Percentiles rank a stretch among this genome's conserved stretches.
These are phyloP conservation scores for Catharus fuscescens DNA, from an alignment of 2,113 vertebrate species.

Conservation along the genomic window DNA sequence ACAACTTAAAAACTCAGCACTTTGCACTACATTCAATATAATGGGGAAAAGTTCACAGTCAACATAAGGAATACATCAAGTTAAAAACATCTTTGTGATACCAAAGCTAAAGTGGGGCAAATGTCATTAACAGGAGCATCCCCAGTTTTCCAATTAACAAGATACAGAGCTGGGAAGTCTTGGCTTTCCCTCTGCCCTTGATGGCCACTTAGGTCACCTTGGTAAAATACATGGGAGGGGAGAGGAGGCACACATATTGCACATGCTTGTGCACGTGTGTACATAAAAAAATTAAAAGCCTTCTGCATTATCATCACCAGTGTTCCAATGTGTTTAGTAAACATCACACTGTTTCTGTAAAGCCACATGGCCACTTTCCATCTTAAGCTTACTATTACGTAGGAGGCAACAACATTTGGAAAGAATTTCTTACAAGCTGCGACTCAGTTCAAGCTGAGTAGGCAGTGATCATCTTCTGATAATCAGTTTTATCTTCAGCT, in stretches of 20 bases:
- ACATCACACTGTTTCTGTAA: neutral
- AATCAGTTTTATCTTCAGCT: neutral
- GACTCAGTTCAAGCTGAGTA: neutral
- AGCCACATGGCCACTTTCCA: neutral
- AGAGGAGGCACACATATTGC: neutral
- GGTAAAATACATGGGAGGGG: neutral
- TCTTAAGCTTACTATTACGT: neutral
- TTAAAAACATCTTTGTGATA: neutral
- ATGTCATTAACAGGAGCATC: neutral
- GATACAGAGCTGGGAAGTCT: neutral
- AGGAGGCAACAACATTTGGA: neutral
- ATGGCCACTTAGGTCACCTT: neutral
- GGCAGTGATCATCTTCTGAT: neutral
- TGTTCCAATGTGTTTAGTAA: neutral
- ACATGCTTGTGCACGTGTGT: neutral
- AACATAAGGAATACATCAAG: accelerated
- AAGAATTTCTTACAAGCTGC: neutral
- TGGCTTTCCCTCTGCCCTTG: neutral
- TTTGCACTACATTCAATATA: neutral
- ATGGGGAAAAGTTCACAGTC: neutral
- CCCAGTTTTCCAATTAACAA: neutral
- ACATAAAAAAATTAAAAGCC: neutral
- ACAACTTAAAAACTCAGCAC: neutral
- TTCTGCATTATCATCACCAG: neutral
- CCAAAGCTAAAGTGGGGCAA: neutral